Base-by-base conservation (phyloP, 2,113 vertebrate species). In the Catagonus wagneri region DNA sequence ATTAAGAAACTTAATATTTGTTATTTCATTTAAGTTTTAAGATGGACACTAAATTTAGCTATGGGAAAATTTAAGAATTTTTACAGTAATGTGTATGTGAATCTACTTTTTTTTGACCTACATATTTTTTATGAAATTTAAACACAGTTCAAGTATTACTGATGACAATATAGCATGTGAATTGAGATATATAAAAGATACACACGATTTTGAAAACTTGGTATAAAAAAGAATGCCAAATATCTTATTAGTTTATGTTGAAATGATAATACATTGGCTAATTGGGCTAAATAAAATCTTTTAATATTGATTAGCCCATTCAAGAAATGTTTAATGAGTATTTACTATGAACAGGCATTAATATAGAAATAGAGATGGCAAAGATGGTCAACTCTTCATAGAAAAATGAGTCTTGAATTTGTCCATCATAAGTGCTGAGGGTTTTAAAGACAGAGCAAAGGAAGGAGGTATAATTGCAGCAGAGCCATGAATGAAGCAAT, bases 101-200 rank as follows among this genome's bases (percentile, higher is more conserved):
- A 79, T 60, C 22, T 52, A 72, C 13, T 74, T 74, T 84, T 84
- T 78, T 27, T 22, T 44, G 34, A 90, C 27, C 19, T 76, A 58
- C 66, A 83, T 4, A 52, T 83, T 94, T 83, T 94, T 90, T 92
- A 15, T 75, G 39, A 83, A 88, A 32, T 60, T 32, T 89, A 22
- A 66, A 94, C 39, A 65, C 17, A 50, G 44, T 29, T 44, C 60
- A 72, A 36, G 7, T 54, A 87, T 29, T 27, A 6, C 17, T 50
- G 15, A 39, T 58, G n/a, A 76, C 88, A 76, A 81, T 25, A 52
- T 86, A 95, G 32, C n/a, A 56, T 66, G 20, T 25, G 6, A 50
- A 34, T 61, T 94, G 56, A 93, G 39, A 34, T 74, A n/a, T 27
- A 14, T 32, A 39, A 83, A 96, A 60, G 17, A 80, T 68, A 60